Conservation (phyloP, 1,140 invertebrate genomes). For the Calycopis cecrops region DNA sequence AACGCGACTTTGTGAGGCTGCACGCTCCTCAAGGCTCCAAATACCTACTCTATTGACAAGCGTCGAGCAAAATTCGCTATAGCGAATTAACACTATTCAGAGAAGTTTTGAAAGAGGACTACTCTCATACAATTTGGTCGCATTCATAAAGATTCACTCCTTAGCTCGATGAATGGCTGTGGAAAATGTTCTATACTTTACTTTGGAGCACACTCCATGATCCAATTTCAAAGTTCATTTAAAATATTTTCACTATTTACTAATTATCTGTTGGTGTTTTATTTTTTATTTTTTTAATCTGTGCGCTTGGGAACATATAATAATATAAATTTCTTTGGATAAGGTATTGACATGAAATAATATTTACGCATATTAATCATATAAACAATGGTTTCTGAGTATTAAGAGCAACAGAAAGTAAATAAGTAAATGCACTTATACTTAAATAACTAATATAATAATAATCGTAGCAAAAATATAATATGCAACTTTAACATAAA, state of each 20-base stretch:
- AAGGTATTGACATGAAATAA: no score
- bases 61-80: constrained; percentile 61
- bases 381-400: no score
- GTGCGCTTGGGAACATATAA: no score
- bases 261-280: no score
- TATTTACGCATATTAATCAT: no score
- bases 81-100: constrained; percentile 70
- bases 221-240: constrained; percentile 46
- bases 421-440: no score
- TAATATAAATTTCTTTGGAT: no score
- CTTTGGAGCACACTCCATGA: constrained; percentile 38
- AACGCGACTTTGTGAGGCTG: constrained; percentile 55
- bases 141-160: constrained; percentile 73
- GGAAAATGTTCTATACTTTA: constrained; percentile 65
- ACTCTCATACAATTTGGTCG: constrained; percentile 73
- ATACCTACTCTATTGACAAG: constrained; percentile 65
- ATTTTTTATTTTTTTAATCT: no score
- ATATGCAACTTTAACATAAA: no score
- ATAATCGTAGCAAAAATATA: no score
- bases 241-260: constrained; percentile 22
- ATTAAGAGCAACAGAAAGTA: no score
- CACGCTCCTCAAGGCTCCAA: constrained; percentile 65
- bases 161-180: constrained; percentile 67
- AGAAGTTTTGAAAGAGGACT: constrained; percentile 72
- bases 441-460: no score